phyloP scores from a whole-genome alignment of 2,113 vertebrate species.

The Corythornis vintsioides region DNA sequence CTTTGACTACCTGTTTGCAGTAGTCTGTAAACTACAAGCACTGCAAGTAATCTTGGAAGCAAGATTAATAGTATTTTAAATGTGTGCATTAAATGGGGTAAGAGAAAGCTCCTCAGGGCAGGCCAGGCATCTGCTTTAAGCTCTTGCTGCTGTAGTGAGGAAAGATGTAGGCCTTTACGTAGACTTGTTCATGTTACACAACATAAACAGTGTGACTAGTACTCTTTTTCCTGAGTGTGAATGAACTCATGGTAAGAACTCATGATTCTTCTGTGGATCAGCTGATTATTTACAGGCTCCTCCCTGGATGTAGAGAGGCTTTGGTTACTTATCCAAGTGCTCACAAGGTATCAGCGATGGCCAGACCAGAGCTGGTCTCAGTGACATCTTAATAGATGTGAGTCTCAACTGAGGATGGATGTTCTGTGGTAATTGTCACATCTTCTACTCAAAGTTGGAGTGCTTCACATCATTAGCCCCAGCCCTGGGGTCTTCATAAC shows the following conservation, averaged over 20 bases:
- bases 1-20: background rate
- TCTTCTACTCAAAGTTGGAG: background rate
- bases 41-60: background rate
- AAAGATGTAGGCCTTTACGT: fast-evolving
- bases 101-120: background rate
- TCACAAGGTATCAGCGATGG: background rate
- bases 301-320: background rate
- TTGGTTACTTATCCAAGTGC: fast-evolving
- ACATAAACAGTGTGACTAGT: background rate
- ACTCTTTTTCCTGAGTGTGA: too few species aligned
- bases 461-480: background rate
- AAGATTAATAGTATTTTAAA: background rate
- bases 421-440: background rate
- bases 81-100: background rate
- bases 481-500: background rate
- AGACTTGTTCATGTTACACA: fast-evolving
- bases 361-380: background rate
- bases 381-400: fast-evolving
- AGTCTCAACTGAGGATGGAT: background rate
- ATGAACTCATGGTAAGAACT: background rate
- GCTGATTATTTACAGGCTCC: background rate
- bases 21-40: background rate
- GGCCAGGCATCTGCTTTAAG: background rate
- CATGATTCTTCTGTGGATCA: background rate
- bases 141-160: background rate